Evolutionary conservation across 2,888 invertebrate genomes (phyloP), one percentile per base, ranked within the genome.

Genomic region (Diaphora mendica): DNA sequence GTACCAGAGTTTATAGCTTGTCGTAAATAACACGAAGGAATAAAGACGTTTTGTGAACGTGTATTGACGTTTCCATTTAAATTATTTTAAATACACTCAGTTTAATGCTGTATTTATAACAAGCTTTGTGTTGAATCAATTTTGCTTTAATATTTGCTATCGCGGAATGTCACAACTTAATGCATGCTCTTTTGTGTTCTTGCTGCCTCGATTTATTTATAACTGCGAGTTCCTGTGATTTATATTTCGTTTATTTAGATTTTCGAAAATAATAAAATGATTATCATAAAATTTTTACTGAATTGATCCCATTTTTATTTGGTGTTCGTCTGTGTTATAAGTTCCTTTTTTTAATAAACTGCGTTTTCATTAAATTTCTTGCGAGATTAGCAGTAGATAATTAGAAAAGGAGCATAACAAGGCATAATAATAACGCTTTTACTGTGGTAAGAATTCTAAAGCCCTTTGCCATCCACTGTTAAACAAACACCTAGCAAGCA

Each of bases 11-110:
- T 95, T 95, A 95, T 91, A 83, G 91, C 89, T 84, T 77, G 77
- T 86, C 93, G 91, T 95, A 95, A 95, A 95, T 94, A 88, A 93
- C 79, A 80, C 82, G 84, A 85, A 87, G 86, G 91, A 89, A 95
- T 95, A 94, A 94, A 95, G 95, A 94, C 92, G 93, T 95, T 94
- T 92, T 92, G 91, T 94, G 89, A 89, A 89, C 89, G 86, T 81
- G 82, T 82, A 87, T 86, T 88, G 89, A 90, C 91, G 89, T 91
- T 94, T 93, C 91, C 91, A 93, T 94, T 94, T 92, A 92, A 93
- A 93, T 93, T 92, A 92, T 92, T 91, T 93, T 91, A 92, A 89
- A 93, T 92, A 91, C 90, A 87, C 87, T 85, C 88, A 82, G 82
- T 91, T 92, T 90, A 89, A 88, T 88, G 82, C 85, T 83, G 81